These are phyloP conservation scores for Micropoecilia bifurca DNA, from an alignment of 2,797 vertebrate species.

Conservation along the genomic window DNA sequence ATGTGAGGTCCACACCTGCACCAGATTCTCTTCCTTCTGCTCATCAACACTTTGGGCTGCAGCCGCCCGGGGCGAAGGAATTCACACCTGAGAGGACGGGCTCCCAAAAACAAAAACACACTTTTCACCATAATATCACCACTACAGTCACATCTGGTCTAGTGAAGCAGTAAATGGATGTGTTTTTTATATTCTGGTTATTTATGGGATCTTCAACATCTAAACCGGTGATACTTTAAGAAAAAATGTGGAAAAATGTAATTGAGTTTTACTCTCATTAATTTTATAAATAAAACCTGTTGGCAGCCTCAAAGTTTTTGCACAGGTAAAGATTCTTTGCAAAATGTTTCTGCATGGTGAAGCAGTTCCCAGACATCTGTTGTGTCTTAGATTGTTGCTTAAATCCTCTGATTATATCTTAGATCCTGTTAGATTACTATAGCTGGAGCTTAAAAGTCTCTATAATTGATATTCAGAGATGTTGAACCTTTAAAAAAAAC, in stretches of 20 bases:
- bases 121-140: conserved; percentile 28
- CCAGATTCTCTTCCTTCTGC: conserved; percentile 61
- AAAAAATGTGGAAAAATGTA: background rate
- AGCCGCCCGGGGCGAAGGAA: conserved; percentile 58
- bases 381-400: background rate
- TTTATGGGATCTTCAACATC: background rate
- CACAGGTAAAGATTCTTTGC: background rate
- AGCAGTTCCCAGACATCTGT: background rate
- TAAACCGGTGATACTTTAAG: background rate
- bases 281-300: background rate
- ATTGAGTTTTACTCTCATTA: background rate
- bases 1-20: conserved; percentile 60
- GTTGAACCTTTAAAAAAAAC: background rate
- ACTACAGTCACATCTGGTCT: conserved; percentile 1
- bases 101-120: conserved; percentile 38
- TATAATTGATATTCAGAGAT: background rate
- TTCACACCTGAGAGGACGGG: conserved; percentile 58
- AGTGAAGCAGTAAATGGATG: background rate
- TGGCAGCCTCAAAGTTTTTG: no score
- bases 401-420: background rate
- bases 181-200: background rate
- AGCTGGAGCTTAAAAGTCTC: background rate
- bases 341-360: background rate
- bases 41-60: conserved; percentile 42
- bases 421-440: background rate